Conservation (phyloP, 2,113 vertebrate species). For the Oriolus oriolus region DNA sequence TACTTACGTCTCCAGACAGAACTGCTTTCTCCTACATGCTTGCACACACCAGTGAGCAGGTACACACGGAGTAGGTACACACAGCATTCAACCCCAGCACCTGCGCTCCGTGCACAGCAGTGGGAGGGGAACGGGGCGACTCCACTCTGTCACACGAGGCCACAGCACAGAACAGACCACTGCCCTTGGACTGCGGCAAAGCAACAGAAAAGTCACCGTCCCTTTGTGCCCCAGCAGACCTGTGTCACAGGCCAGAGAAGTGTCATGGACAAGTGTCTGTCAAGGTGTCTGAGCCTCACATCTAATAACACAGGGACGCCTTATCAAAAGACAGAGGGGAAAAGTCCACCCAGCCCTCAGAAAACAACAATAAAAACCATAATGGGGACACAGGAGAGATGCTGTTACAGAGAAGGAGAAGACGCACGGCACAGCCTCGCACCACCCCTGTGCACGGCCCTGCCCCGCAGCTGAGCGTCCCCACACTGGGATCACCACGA, state of each 20-base stretch:
- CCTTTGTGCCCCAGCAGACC: not conserved
- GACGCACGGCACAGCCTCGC: not conserved
- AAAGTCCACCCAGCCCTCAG: not conserved
- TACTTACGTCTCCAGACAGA: not conserved
- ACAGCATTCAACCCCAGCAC: rapidly evolving
- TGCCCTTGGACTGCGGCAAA: not conserved
- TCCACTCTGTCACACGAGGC: rapidly evolving
- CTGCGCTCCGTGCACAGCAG: not conserved
- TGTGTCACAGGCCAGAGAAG: not conserved
- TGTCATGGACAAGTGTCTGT: not conserved
- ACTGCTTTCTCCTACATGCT: not conserved
- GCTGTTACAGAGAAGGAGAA: not conserved
- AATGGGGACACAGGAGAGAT: not conserved
- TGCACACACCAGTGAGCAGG: not conserved
- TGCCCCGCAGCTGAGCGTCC: rapidly evolving
- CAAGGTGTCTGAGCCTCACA: not conserved
- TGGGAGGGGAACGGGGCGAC: rapidly evolving
- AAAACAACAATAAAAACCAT: not conserved
- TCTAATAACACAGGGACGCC: not conserved
- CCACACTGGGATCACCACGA: not conserved
- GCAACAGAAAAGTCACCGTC: not conserved
- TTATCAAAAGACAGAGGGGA: not conserved
- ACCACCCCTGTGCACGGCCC: rapidly evolving
- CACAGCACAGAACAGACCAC: not conserved
- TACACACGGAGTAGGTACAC: not conserved